phyloP scores from a whole-genome alignment of 2,113 vertebrate genomes.

The Alligator sinensis region DNA sequence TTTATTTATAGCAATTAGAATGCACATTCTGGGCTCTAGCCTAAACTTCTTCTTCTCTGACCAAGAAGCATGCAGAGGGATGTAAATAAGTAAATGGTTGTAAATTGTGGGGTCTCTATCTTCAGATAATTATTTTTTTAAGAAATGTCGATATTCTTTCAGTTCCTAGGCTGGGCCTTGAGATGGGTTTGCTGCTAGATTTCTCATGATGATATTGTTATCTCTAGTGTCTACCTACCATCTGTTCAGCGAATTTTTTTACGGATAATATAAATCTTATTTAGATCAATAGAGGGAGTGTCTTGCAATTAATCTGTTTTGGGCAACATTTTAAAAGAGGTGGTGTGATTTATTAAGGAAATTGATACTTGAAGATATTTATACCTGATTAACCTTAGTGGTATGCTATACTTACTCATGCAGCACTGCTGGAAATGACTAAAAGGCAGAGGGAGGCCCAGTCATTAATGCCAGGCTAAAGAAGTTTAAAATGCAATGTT shows the following conservation, averaged over 20 bases:
- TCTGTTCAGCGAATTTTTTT: slow-evolving; percentile 56
- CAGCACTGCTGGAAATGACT: background rate
- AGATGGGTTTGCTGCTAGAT: background rate
- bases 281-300: slow-evolving; percentile 12
- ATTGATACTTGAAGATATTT: background rate
- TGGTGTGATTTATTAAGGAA: background rate
- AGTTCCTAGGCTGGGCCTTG: slow-evolving; percentile 15
- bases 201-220: slow-evolving; percentile 37
- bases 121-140: slow-evolving; percentile 48
- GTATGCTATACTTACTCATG: no score
- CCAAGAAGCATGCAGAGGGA: slow-evolving; percentile 19
- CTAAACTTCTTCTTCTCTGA: slow-evolving; percentile 32
- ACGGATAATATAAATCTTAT: slow-evolving; percentile 51
- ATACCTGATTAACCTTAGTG: no score
- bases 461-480: background rate
- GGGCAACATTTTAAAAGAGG: background rate
- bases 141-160: slow-evolving; percentile 27
- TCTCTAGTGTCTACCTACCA: slow-evolving; percentile 15
- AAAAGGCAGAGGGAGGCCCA: background rate
- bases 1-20: slow-evolving; percentile 78
- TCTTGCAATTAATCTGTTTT: slow-evolving; percentile 38
- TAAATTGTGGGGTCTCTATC: slow-evolving; percentile 17
- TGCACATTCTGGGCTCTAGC: slow-evolving; percentile 48
- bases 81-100: slow-evolving; percentile 10
- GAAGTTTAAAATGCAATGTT: background rate